phyloP scores from a whole-genome alignment of 1,140 invertebrate genomes.

The Drosophila orena region DNA sequence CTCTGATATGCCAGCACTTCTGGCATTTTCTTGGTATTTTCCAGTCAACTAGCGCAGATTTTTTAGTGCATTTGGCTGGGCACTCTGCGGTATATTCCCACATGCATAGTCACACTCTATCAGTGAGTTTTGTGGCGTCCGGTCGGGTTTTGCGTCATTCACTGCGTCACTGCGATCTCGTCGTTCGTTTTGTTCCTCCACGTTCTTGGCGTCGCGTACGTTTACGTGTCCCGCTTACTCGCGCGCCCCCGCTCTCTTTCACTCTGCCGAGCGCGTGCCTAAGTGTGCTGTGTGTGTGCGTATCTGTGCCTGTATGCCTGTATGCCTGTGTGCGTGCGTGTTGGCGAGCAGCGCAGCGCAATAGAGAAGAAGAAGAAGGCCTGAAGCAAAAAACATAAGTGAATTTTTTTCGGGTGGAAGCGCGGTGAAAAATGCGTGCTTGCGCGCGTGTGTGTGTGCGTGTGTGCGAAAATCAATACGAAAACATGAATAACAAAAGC shows the following conservation, averaged over 20 bases:
- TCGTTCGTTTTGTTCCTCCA: conserved; percentile 23
- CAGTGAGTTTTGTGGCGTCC: conserved; percentile 7
- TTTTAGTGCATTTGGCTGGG: background rate
- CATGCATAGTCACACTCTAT: background rate
- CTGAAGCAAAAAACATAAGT: conserved; percentile 22
- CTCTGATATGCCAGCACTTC: background rate
- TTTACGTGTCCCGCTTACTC: conserved; percentile 43
- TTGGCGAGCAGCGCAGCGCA: conserved; percentile 62
- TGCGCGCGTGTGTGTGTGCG: conserved; percentile 37
- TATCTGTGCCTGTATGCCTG: conserved; percentile 4
- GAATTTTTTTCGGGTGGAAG: conserved; percentile 48
- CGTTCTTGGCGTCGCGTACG: conserved; percentile 43
- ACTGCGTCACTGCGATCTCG: conserved; percentile 14
- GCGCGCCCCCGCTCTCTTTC: conserved; percentile 9
- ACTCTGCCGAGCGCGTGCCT: conserved; percentile 9
- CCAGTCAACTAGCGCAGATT: background rate
- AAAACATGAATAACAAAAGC: conserved; percentile 68
- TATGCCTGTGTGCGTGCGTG: background rate
- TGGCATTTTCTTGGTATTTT: background rate
- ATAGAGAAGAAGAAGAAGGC: conserved; percentile 37
- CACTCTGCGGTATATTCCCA: background rate
- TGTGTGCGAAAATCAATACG: conserved; percentile 70
- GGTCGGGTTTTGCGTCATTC: conserved; percentile 8
- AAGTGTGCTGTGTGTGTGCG: conserved; percentile 12
- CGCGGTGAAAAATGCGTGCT: conserved; percentile 25